Percentiles rank a stretch among this genome's conserved stretches.
Conservation (phyloP, 1,140 invertebrate genomes). For the Schlechtendalia chinensis region DNA sequence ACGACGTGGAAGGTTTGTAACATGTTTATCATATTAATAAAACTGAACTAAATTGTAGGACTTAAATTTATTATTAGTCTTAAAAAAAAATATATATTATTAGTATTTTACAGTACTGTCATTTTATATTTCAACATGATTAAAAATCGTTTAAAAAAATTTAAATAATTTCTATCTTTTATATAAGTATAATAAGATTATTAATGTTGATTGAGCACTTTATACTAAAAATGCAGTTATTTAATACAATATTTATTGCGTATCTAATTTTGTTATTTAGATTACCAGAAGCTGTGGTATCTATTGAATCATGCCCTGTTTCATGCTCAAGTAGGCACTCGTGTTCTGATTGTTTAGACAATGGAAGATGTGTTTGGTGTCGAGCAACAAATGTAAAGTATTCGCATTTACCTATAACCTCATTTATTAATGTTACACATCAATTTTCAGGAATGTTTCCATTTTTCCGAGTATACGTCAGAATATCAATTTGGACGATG, state of each 20-base stretch:
- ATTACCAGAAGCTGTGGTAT: constrained; percentile 63
- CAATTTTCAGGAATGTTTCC: constrained; percentile 73
- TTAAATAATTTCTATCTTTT: too few relatives aligned
- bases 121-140: too few relatives aligned
- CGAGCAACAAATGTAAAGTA: constrained; percentile 68
- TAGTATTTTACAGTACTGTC: too few relatives aligned
- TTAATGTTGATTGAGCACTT: not conserved
- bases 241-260: not conserved
- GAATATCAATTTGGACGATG: constrained; percentile 91
- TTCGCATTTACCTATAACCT: not conserved
- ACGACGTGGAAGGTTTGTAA: constrained; percentile 66
- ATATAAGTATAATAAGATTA: not conserved
- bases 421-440: not conserved
- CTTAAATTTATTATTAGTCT: too few relatives aligned
- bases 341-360: constrained; percentile 80
- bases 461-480: constrained; percentile 90
- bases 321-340: constrained; percentile 72
- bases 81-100: too few relatives aligned
- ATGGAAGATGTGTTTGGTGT: constrained; percentile 92
- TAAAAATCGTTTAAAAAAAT: too few relatives aligned
- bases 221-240: not conserved
- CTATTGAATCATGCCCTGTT: constrained; percentile 67
- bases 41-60: not conserved
- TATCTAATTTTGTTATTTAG: constrained; percentile 49
- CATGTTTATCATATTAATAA: not conserved